Base-by-base conservation (phyloP, 2,888 invertebrate genomes). In the Archaeoteleia sp. region DNA sequence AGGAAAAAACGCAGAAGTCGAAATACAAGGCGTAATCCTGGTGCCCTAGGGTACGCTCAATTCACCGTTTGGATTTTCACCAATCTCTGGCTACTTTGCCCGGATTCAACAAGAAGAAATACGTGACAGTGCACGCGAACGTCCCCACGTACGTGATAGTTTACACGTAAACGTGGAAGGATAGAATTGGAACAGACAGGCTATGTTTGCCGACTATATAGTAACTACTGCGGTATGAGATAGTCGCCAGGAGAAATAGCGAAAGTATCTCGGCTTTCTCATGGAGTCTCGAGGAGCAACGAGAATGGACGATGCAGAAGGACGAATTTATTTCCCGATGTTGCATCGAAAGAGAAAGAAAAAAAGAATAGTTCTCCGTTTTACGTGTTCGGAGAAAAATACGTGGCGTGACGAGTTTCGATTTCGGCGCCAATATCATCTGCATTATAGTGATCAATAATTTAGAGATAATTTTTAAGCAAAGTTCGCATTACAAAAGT, bases 301-400 rank as follows among this genome's bases (percentile, higher is more conserved):
- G 71, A 74, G 70, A 66, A 75, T 74, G 66, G 72, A 77, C 69
- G 74, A 70, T 51, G 61, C 45, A 51, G 67, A 43, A 51, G 29
- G 43, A 58, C 55, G 27, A 69, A 72, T 67, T 72, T 70, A 57
- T 68, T 49, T 49, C 62, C 45, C 32, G 29, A 42, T 43, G 9
- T 32, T 15, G 39, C 37, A 57, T 39, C 27, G 13, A 13, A 15
- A 15, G 34, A n/a, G n/a, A 17, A 51, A 14, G 27, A 10, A 13
- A 37, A 25, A 3, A 15, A 13, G 15, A 14, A 13, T 23, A 10
- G 20, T 12, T 40, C 13, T 40, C 13, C 40, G 25, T 40, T 25
- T 25, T 9, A 3, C 9, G 8, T 20, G 10, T 20, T 1, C 25
- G 10, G 2, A 25, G 23, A 40, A 13, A 40, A 25, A 2, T 12